Conservation (phyloP, 1,140 invertebrate genomes). For the Heliothis virescens region DNA sequence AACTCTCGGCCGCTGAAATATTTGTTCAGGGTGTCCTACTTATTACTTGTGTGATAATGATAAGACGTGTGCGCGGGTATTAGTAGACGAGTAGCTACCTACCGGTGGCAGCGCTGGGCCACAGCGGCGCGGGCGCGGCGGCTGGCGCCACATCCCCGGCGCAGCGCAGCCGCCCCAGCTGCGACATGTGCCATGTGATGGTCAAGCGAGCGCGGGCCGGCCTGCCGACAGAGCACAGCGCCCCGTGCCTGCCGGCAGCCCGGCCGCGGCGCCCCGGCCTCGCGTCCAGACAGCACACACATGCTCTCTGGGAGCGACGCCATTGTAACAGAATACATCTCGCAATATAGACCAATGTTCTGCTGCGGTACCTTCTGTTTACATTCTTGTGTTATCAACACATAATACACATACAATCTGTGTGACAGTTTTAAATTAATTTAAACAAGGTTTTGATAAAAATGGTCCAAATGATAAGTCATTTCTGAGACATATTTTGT, state of each 20-base stretch:
- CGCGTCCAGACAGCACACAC: neutral
- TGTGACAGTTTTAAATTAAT: neutral
- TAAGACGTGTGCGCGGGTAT: constrained; percentile 24
- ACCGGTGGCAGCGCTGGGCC: constrained; percentile 14
- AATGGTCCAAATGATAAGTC: neutral
- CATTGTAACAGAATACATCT: constrained; percentile 31
- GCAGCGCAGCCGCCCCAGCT: neutral
- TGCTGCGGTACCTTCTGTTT: neutral
- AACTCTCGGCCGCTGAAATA: constrained; percentile 8
- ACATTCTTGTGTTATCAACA: constrained; percentile 14
- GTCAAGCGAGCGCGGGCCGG: neutral
- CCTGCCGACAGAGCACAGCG: neutral
- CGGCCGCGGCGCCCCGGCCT: neutral
- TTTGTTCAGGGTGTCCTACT: constrained; percentile 14
- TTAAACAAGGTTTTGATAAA: neutral
- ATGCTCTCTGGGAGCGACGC: neutral
- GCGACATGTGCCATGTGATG: constrained; percentile 31
- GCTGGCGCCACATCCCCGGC: too few relatives aligned
- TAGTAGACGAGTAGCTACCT: constrained; percentile 16
- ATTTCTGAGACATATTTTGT: constrained; percentile 19
- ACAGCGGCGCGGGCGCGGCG: constrained; percentile 1
- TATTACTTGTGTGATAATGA: neutral
- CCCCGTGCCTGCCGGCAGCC: neutral
- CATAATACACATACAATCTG: neutral
- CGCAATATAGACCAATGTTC: neutral